Evolutionary conservation across 2,888 invertebrate genomes (phyloP).

Genomic region (Tachystola acroxantha): DNA sequence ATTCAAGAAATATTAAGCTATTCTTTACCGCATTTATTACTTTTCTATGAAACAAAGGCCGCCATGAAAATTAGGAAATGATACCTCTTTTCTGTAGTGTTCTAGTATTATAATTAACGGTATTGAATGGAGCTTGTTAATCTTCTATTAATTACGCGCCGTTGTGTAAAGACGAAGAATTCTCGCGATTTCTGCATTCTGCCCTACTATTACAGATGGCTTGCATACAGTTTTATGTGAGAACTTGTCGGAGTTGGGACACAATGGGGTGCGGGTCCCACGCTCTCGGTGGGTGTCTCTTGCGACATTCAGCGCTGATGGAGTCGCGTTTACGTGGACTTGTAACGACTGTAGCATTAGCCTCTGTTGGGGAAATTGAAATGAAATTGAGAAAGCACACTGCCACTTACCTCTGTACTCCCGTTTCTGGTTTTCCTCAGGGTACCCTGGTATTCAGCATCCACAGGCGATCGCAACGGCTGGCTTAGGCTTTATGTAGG

Average conservation of each 20-base stretch:
- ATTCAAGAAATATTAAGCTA: no score
- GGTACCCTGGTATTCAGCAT: no score
- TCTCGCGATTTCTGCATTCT: constrained; percentile 50
- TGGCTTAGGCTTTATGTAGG: no score
- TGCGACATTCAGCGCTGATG: constrained; percentile 48
- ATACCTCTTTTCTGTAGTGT: background rate
- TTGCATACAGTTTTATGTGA: constrained; percentile 58
- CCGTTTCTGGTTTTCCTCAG: no score
- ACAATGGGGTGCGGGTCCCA: constrained; percentile 58
- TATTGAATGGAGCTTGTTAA: constrained; percentile 7
- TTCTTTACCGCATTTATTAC: no score
- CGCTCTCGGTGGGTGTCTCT: constrained; percentile 61
- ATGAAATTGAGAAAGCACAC: no score
- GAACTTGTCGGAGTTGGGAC: constrained; percentile 44
- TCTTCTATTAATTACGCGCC: constrained; percentile 22
- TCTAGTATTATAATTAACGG: background rate
- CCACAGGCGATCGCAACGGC: no score
- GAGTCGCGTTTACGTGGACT: no score
- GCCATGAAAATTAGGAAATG: background rate
- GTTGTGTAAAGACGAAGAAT: constrained; percentile 41
- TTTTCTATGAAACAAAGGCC: no score
- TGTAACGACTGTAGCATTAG: no score
- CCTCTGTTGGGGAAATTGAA: no score
- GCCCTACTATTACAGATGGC: constrained; percentile 51
- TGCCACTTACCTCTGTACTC: no score